Conservation (phyloP, 2,797 vertebrate genomes). For the Hoplostethus atlanticus region DNA sequence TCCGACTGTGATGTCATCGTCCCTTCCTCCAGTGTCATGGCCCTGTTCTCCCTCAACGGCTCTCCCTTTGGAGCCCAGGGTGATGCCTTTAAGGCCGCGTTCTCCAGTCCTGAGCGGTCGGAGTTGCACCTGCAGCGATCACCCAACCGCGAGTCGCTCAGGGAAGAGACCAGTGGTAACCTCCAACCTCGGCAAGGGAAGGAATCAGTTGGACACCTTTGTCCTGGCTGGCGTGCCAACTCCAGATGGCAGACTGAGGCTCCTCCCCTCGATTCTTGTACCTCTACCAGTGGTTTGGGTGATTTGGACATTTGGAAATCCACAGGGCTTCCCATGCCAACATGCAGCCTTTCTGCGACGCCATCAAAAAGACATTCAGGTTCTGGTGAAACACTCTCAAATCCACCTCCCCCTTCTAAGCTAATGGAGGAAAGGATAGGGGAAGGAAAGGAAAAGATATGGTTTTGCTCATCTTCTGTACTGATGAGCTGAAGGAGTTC, state of each 20-base stretch:
- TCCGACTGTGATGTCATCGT: constrained; percentile 87
- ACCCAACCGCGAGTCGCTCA: constrained; percentile 90
- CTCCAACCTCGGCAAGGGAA: constrained; percentile 51
- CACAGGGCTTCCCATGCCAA: background rate
- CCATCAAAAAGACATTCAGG: constrained; percentile 26
- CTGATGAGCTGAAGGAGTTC: constrained; percentile 9
- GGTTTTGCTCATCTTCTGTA: constrained; percentile 59
- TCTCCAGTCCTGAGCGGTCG: constrained; percentile 28
- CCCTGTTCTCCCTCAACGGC: constrained; percentile 81
- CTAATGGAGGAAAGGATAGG: constrained; percentile 43
- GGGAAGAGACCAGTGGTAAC: constrained; percentile 85
- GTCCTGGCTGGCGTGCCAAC: constrained; percentile 23
- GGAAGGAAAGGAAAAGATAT: constrained; percentile 53
- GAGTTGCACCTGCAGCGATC: constrained; percentile 67
- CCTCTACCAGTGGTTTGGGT: constrained; percentile 15
- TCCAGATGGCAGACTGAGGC: constrained; percentile 30
- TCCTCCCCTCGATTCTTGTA: constrained; percentile 59
- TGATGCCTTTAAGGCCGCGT: constrained; percentile 8
- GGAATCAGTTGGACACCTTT: constrained; percentile 4
- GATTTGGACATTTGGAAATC: background rate
- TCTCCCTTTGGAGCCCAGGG: background rate
- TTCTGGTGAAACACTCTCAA: constrained; percentile 19
- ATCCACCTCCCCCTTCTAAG: constrained; percentile 49
- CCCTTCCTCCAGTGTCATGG: constrained; percentile 87
- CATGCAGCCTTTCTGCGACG: background rate